Evolutionary conservation across 2,888 invertebrate genomes (phyloP), one percentile per base, ranked within the genome.

Genomic region (Pristionchus entomophagus): DNA sequence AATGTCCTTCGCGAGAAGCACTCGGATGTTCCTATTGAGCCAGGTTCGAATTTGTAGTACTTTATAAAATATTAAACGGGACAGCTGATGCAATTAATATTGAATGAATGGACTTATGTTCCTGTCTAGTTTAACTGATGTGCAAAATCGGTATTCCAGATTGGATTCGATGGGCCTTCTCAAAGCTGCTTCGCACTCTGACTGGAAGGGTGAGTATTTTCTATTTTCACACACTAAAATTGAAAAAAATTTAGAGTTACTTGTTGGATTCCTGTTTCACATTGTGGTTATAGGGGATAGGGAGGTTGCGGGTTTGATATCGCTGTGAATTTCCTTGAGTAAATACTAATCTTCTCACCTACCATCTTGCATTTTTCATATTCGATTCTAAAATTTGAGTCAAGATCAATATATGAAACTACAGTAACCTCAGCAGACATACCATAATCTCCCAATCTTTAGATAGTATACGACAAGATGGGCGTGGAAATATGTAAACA

Each of bases 391-490:
- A 17, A 32, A 29, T 4, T 29, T n/a, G n/a, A 29, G 17, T 3
- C 0, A 29, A 29, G 1, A 62, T 62, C 53, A n/a, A 19, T 53
- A 19, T 17, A 19, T 53, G 2, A 19, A 53, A n/a, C 53, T 53
- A 53, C 53, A 19, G 22, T 53, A 65, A 35, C 29, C n/a, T n/a
- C n/a, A n/a, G n/a, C n/a, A n/a, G n/a, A n/a, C n/a, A n/a, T n/a
- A n/a, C n/a, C n/a, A n/a, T n/a, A n/a, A n/a, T n/a, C n/a, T n/a
- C n/a, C n/a, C n/a, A n/a, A n/a, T n/a, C n/a, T 77, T 45, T 29
- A 78, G 78, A 78, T 78, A 14, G 49, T 78, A n/a, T 78, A 35
- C 26, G 78, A 78, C 26, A 78, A 78, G 26, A 78, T 78, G 45
- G 78, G 78, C n/a, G 29, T 29, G 29, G 19, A 45, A 12, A 78